A percentile compares a stretch with the other conserved stretches of the same genome.
Evolutionary conservation across 2,797 vertebrate species (phyloP).

Genomic region (Mionectes olivaceus): DNA sequence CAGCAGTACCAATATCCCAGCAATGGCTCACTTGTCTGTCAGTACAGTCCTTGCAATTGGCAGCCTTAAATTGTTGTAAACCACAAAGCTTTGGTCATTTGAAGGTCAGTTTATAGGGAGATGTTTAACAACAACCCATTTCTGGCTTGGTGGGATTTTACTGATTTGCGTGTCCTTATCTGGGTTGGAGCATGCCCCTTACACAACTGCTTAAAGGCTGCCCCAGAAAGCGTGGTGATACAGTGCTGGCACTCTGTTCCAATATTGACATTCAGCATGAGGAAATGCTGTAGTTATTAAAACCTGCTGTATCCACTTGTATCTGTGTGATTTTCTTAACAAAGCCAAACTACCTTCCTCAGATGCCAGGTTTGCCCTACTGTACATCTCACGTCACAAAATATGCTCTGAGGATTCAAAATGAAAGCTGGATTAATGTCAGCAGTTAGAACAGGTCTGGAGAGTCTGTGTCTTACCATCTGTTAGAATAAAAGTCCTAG

Average conservation of each 20-base stretch:
- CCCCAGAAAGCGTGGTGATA: background rate
- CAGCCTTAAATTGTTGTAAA: background rate
- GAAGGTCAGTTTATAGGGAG: background rate
- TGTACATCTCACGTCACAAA: background rate
- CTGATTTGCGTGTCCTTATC: background rate
- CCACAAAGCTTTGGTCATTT: background rate
- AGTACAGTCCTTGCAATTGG: background rate
- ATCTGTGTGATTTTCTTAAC: constrained; percentile 1
- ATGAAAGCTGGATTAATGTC: constrained; percentile 22
- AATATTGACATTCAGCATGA: background rate
- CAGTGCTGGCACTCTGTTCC: background rate
- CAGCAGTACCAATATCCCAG: background rate
- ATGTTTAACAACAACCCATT: background rate
- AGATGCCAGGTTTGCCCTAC: background rate
- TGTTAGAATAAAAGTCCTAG: background rate
- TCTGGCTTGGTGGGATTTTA: background rate
- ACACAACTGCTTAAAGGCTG: background rate
- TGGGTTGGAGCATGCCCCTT: background rate
- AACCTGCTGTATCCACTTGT: constrained; percentile 7
- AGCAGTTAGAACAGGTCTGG: constrained; percentile 1
- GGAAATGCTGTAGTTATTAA: constrained; percentile 15
- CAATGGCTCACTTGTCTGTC: background rate
- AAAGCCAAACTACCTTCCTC: constrained; percentile 10
- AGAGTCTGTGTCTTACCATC: background rate
- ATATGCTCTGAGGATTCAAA: background rate